Evolutionary conservation across 1,140 invertebrate species (phyloP), one percentile per base, ranked within the genome.

Genomic region (Dendroctonus ponderosae): DNA sequence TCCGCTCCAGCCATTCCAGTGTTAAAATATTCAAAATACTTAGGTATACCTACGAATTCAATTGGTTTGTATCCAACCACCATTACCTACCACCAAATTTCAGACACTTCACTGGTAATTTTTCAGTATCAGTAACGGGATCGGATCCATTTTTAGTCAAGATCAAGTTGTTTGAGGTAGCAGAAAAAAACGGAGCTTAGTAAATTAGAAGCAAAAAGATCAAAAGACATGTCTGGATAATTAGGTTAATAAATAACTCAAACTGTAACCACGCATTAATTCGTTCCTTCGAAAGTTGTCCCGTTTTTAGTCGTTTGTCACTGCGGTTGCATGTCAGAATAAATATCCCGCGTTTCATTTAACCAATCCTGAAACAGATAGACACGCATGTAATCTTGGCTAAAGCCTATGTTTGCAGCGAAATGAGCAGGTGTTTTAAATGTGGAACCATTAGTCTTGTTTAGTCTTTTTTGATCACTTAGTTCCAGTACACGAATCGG

Each of bases 281-380:
- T 39, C 43, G 48, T 40, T 49, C 40, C 14, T 54, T 54, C 42
- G 42, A 63, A 63, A 54, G 42, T 53, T 54, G 39, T 53, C 62
- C 62, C 53, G 50, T 49, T 63, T 63, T 53, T 63, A 56, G 51
- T 12, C 39, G 48, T 44, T 57, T 66, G 53, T 66, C 63, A 57
- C 42, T 66, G 38, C 53, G 63, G 44, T 57, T 66, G 53, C 53
- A 54, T 57, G 56, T 58, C 63, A 43, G 46, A 26, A 66, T 66
- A 66, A 58, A 66, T 66, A 52, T 38, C 40, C 42, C 12, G 5
- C 49, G 41, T 53, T 52, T 51, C 60, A 12, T 63, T 57, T 49
- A 58, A 59, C 63, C 63, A 66, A 66, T 66, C 63, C 56, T 49
- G 44, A 49, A 42, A 40, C 63, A 66, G 40, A 58, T 59, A 58